Conservation (phyloP, 1,140 invertebrate genomes). For the Chrysoperla carnea region DNA sequence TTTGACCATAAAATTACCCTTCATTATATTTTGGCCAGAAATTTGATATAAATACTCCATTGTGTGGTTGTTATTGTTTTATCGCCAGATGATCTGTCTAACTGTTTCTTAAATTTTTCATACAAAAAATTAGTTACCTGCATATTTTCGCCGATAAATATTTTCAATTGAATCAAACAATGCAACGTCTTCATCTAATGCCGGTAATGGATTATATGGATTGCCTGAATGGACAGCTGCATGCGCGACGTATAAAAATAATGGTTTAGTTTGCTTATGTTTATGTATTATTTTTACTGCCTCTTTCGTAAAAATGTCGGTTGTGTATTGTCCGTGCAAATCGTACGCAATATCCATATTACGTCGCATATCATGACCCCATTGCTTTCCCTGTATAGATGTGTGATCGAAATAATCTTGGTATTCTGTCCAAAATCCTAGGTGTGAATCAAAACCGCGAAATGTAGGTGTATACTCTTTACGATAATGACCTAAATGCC, state of each 20-base stretch:
- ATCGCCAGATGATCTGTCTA: no score
- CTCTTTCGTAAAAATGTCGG: constrained; percentile 64
- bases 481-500: constrained; percentile 71
- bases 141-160: constrained; percentile 51
- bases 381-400: constrained; percentile 36
- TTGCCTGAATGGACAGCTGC: constrained; percentile 74
- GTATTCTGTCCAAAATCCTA: constrained; percentile 74
- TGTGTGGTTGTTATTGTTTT: no score
- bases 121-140: constrained; percentile 37
- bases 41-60: no score
- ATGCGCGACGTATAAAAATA: constrained; percentile 76
- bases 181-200: constrained; percentile 46
- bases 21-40: no score
- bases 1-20: no score
- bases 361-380: constrained; percentile 42
- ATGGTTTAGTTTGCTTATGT: constrained; percentile 45
- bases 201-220: constrained; percentile 60
- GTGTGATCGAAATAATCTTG: constrained; percentile 80
- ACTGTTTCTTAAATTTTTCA: no score
- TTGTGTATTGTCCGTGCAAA: constrained; percentile 65
- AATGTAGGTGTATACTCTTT: constrained; percentile 54
- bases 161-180: constrained; percentile 44
- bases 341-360: constrained; percentile 47
- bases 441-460: constrained; percentile 69
- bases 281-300: constrained; percentile 44